Conservation (phyloP, 2,888 invertebrate genomes). For the Unio delphinus region DNA sequence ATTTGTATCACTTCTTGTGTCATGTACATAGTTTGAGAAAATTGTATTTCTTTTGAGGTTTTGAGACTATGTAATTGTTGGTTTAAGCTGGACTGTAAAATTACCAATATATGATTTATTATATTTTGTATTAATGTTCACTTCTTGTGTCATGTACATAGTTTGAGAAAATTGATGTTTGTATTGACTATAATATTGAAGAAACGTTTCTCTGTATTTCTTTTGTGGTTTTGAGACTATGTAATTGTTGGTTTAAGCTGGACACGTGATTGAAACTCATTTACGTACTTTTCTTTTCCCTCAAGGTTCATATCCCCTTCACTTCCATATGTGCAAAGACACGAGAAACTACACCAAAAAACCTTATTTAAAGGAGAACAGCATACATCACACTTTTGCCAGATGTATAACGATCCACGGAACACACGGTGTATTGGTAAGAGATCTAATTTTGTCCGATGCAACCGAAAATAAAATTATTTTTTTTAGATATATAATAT, state of each 20-base stretch:
- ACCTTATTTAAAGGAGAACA: conserved; percentile 41
- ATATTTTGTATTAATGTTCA: no score
- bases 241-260: no score
- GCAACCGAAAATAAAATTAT: no score
- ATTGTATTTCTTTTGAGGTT: neutral
- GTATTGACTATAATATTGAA: neutral
- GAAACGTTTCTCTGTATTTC: neutral
- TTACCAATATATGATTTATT: neutral
- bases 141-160: no score
- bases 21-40: no score
- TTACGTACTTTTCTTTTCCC: no score
- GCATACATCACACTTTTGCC: conserved; percentile 54
- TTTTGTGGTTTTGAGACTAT: no score
- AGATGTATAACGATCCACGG: conserved; percentile 61
- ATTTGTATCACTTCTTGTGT: no score
- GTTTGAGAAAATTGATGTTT: neutral
- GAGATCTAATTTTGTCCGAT: neutral
- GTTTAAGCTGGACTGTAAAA: neutral
- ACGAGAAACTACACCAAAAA: conserved; percentile 27
- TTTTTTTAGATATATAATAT: no score
- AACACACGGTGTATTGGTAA: conserved; percentile 43
- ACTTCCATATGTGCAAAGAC: conserved; percentile 56
- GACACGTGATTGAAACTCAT: no score
- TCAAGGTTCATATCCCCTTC: conserved; percentile 55
- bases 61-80: no score